A percentile compares a stretch with the other conserved stretches of the same genome.
These are phyloP conservation scores for Drosophila busckii DNA, from an alignment of 1,140 invertebrate genomes.

Conservation along the genomic window DNA sequence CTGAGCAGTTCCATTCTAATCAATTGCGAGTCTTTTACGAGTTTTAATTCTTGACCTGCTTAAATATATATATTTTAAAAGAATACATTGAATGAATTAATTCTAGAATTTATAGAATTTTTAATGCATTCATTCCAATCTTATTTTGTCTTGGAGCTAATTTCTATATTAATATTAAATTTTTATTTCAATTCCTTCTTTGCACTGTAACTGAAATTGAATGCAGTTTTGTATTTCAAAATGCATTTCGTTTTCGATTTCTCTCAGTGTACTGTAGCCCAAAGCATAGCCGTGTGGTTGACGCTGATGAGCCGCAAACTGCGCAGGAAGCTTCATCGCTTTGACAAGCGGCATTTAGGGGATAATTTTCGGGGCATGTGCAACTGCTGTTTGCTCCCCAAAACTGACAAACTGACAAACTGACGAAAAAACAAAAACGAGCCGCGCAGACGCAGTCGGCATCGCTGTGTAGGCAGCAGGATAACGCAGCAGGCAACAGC, in stretches of 20 bases:
- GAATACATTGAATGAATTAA: no score
- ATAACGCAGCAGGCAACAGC: constrained; percentile 5
- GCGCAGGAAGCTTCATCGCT: constrained; percentile 60
- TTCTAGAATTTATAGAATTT: no score
- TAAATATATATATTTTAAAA: no score
- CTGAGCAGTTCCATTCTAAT: no score
- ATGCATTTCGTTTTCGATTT: no score
- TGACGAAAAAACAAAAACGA: constrained; percentile 4
- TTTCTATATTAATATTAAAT: no score
- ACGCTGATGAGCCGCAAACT: constrained; percentile 71
- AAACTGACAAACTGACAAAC: neutral
- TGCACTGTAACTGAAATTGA: no score
- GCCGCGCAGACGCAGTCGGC: constrained; percentile 12
- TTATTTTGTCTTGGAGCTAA: no score
- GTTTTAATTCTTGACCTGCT: no score
- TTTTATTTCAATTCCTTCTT: neutral
- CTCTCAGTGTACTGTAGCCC: constrained; percentile 14
- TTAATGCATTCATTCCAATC: no score
- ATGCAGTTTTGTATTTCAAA: no score
- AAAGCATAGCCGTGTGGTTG: constrained; percentile 26
- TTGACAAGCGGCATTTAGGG: constrained; percentile 68
- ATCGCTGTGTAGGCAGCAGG: constrained; percentile 32
- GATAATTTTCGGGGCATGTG: constrained; percentile 65
- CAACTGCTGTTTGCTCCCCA: constrained; percentile 34
- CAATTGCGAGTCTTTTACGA: no score